Conservation (phyloP, 2,888 invertebrate genomes). For the Omphaloscelis lunosa region DNA sequence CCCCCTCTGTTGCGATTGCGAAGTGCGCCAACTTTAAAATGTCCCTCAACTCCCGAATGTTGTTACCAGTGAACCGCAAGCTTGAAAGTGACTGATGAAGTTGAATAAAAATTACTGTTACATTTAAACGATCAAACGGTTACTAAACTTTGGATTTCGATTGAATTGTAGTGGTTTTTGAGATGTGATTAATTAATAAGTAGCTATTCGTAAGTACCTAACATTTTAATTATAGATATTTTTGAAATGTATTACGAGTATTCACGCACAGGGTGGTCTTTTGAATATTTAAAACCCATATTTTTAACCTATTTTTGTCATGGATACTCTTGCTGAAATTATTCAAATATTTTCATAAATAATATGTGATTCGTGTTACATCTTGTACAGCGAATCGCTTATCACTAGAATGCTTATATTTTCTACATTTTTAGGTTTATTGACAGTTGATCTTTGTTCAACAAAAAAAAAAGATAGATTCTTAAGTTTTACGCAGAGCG, state of each 20-base stretch:
- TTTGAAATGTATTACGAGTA: slow-evolving; percentile 14
- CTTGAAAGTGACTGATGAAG: slow-evolving; percentile 81
- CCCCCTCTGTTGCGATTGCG: slow-evolving; percentile 66
- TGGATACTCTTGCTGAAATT: not conserved
- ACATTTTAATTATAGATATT: not conserved
- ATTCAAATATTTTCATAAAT: not conserved
- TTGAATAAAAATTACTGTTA: slow-evolving; percentile 67
- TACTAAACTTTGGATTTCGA: slow-evolving; percentile 82
- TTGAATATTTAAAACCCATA: not conserved
- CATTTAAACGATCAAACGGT: slow-evolving; percentile 61
- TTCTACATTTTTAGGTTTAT: not conserved
- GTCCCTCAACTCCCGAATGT: slow-evolving; percentile 72
- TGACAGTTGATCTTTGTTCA: not conserved
- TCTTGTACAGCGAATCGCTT: not conserved
- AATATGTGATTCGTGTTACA: not conserved
- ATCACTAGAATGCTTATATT: not conserved
- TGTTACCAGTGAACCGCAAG: slow-evolving; percentile 73
- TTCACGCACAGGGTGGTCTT: not conserved
- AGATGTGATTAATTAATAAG: slow-evolving; percentile 82
- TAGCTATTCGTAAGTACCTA: slow-evolving; percentile 76
- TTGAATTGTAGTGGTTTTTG: slow-evolving; percentile 81
- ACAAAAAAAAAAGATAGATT: not conserved
- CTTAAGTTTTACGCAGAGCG: not conserved
- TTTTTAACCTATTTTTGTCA: not conserved
- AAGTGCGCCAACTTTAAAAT: slow-evolving; percentile 84